Evolutionary conservation across 2,113 vertebrate genomes (phyloP), one percentile per base, ranked within the genome.

Genomic region (Tenebrosternarchus preto): DNA sequence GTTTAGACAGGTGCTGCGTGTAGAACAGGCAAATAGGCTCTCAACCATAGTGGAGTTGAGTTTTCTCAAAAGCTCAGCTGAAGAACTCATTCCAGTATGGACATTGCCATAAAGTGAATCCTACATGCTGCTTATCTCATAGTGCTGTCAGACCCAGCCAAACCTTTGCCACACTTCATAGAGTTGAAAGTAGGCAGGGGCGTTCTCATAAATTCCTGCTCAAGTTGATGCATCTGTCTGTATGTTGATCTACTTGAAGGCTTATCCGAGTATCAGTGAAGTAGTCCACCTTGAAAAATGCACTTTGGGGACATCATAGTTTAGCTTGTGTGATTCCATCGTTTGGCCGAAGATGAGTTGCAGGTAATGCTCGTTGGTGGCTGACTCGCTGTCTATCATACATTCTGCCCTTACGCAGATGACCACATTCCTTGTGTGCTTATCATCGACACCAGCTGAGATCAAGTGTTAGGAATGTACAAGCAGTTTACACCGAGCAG

Each of bases 81-180:
- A 63, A 63, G 12, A 24, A 19, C 22, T 60, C 59, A 60, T 31
- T 66, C 63, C 63, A 1, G 29, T 66, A 33, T 20, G 63, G 63
- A 31, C 1, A 17, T 27, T 25, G 69, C 69, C 69, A 72, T 72
- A 71, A 17, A 59, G 60, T 36, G n/a, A 71, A 59, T 5, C 15
- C 24, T 31, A 22, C 7, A 75, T 50, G 76, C 76, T 85, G 80
- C 72, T 85, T 55, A 12, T 31, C 70, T 46, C 24, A 8, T 8
- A 70, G 79, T 63, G 8, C 63, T 63, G 80, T 79, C 46, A 19
- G 53, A 36, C 68, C 57, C 72, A 33, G 24, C 24, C 50, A 39
- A 50, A 22, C 53, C 53, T 36, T 57, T n/a, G 71, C 72, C 31
- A 74, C 72, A 39, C 56, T 36, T 55, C n/a, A 9, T 27, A 27